These are phyloP conservation scores for Apamea anceps DNA, from an alignment of 2,888 invertebrate species.

Conservation along the genomic window DNA sequence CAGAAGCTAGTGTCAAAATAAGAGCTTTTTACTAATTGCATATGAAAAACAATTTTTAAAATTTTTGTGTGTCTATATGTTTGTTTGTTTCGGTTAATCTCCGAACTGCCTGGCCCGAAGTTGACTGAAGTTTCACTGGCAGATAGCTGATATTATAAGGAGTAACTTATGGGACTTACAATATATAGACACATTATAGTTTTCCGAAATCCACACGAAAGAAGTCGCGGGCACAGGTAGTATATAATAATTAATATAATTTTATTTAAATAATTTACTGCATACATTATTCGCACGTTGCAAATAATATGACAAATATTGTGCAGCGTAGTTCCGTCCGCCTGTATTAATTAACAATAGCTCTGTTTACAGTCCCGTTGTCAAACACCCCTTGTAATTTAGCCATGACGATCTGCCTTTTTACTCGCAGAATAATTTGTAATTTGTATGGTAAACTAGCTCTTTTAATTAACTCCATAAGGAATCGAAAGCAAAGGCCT, in stretches of 20 bases:
- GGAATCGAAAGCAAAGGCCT: neutral
- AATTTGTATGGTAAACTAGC: neutral
- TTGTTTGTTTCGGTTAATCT: too few species aligned
- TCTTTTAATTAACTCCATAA: neutral
- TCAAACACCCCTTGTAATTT: neutral
- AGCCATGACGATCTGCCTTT: neutral
- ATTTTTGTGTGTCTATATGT: too few species aligned
- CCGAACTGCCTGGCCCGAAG: too few species aligned
- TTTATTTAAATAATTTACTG: neutral
- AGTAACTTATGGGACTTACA: too few species aligned
- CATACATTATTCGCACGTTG: neutral
- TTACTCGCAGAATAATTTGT: neutral
- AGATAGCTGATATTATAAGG: too few species aligned
- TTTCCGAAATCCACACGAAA: too few species aligned
- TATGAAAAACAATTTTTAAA: too few species aligned
- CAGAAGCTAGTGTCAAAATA: too few species aligned
- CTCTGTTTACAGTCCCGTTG: neutral
- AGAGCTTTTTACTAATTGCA: too few species aligned
- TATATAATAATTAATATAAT: neutral
- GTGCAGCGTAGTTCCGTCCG: neutral
- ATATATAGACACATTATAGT: too few species aligned
- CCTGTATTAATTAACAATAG: conserved; percentile 5
- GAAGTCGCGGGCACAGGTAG: neutral
- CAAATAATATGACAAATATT: neutral
- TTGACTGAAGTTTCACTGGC: too few species aligned